Evolutionary conservation across 2,797 vertebrate species (phyloP).

Genomic region (Periophthalmus magnuspinnatus): DNA sequence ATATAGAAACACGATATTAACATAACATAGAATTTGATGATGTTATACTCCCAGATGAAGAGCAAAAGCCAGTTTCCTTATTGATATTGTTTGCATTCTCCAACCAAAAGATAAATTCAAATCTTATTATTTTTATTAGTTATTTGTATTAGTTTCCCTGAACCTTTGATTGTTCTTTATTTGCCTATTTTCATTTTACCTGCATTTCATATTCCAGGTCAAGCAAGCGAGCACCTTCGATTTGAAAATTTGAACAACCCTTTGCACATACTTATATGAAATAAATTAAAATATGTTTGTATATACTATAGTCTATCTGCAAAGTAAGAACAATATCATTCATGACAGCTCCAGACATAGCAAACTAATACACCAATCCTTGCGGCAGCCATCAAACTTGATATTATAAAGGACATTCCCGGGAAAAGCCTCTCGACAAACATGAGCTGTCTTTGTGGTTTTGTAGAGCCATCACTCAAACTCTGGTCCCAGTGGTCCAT

Average conservation of each 20-base stretch:
- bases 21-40: too few species aligned
- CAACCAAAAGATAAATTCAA: neutral
- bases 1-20: neutral
- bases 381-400: constrained; percentile 1
- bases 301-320: neutral
- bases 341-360: neutral
- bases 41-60: neutral
- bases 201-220: neutral
- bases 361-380: neutral
- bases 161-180: neutral
- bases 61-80: too few species aligned
- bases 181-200: neutral
- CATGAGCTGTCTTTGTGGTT: constrained; percentile 10
- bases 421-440: constrained; percentile 12
- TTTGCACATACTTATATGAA: neutral
- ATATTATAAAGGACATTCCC: constrained; percentile 12
- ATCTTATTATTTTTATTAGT: neutral
- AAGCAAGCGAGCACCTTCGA: neutral
- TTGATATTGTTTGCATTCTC: neutral
- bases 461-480: constrained; percentile 13
- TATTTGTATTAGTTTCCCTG: neutral
- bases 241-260: neutral
- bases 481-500: neutral
- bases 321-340: neutral
- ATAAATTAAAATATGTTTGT: neutral